A percentile compares a stretch with the other conserved stretches of the same genome.
phyloP scores from a whole-genome alignment of 1,140 invertebrate genomes.

The Cotesia vestalis region DNA sequence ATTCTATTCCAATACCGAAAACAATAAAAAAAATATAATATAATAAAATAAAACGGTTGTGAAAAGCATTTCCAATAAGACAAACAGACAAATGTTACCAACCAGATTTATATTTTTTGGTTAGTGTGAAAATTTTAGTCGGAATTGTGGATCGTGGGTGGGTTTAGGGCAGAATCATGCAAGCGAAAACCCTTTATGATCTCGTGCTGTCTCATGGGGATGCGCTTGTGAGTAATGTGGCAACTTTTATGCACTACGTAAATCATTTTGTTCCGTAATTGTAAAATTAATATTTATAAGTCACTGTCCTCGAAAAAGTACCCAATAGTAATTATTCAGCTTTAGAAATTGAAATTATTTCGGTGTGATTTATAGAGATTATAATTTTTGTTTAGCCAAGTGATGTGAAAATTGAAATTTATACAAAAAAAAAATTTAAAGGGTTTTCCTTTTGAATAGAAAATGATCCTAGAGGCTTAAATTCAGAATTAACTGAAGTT shows the following conservation, averaged over 20 bases:
- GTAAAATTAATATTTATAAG: slow-evolving; percentile 61
- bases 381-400: too few relatives aligned
- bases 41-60: background rate
- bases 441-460: too few relatives aligned
- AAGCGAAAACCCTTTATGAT: background rate
- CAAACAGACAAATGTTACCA: background rate
- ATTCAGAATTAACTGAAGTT: too few relatives aligned
- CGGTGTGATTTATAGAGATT: too few relatives aligned
- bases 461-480: too few relatives aligned
- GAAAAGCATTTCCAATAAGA: background rate
- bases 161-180: background rate
- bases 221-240: slow-evolving; percentile 52
- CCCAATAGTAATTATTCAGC: background rate
- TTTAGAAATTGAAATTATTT: background rate
- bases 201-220: slow-evolving; percentile 19
- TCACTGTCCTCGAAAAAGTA: background rate
- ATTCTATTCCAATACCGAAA: slow-evolving; percentile 15
- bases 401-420: too few relatives aligned
- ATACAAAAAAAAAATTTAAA: too few relatives aligned
- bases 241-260: slow-evolving; percentile 53
- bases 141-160: too few relatives aligned
- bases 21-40: background rate
- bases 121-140: slow-evolving; percentile 4
- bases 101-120: slow-evolving; percentile 28
- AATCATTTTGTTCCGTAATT: slow-evolving; percentile 59